Conservation (phyloP, 2,113 vertebrate genomes). For the Camarhynchus parvulus region DNA sequence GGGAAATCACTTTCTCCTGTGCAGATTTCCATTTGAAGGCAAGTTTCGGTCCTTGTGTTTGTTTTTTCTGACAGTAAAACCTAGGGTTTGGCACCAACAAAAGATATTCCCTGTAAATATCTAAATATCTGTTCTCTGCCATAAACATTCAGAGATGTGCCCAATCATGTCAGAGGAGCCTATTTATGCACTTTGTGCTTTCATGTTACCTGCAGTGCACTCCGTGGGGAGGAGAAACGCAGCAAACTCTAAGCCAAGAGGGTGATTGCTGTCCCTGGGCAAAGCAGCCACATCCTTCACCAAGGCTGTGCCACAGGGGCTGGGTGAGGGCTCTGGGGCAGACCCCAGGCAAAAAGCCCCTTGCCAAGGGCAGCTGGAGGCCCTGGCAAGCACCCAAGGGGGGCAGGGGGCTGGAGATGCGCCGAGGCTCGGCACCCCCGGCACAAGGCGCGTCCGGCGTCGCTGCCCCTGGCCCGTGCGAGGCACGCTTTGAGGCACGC, state of each 20-base stretch:
- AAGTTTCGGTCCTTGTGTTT: constrained; percentile 73
- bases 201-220: not conserved
- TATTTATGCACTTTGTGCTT: constrained; percentile 14
- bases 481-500: fast-evolving
- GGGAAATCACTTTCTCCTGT: constrained; percentile 65
- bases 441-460: fast-evolving
- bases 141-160: constrained; percentile 45
- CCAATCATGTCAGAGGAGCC: constrained; percentile 53
- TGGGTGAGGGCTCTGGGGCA: not conserved
- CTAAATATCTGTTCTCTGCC: constrained; percentile 55
- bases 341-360: not conserved
- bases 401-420: not conserved
- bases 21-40: constrained; percentile 60
- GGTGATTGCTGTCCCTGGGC: not conserved
- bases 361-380: not conserved
- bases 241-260: not conserved
- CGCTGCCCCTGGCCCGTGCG: fast-evolving
- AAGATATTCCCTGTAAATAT: constrained; percentile 64
- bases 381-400: fast-evolving
- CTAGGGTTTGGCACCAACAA: constrained; percentile 59
- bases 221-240: not conserved
- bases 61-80: constrained; percentile 71
- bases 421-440: fast-evolving
- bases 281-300: fast-evolving
- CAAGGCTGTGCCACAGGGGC: fast-evolving